phyloP scores from a whole-genome alignment of 2,797 vertebrate genomes.

The Eulemur coronatus region DNA sequence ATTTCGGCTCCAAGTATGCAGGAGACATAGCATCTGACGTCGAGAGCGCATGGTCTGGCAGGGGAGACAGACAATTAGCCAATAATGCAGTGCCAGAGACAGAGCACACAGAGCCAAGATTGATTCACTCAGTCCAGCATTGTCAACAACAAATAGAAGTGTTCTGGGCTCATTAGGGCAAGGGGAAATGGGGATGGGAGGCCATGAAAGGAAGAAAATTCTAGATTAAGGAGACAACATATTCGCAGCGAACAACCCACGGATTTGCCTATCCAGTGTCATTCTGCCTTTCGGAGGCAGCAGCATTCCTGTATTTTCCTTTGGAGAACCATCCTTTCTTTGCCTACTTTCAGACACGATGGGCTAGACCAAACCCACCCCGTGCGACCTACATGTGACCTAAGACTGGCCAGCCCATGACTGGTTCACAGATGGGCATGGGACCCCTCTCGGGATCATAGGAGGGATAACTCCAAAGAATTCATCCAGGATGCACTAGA shows the following conservation, averaged over 20 bases:
- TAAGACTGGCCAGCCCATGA: background rate
- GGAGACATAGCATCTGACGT: background rate
- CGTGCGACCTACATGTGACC: background rate
- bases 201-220: background rate
- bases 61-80: slow-evolving; percentile 8
- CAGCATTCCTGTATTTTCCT: background rate
- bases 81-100: background rate
- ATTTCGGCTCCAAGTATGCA: background rate
- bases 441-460: background rate
- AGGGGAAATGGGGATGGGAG: background rate
- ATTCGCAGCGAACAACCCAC: background rate
- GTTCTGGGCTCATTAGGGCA: background rate
- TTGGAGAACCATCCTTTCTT: background rate
- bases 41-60: background rate
- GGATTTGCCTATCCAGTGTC: background rate
- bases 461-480: background rate
- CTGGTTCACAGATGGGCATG: background rate
- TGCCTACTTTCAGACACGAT: background rate
- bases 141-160: background rate
- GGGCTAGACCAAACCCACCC: background rate
- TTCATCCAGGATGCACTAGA: background rate
- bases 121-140: background rate
- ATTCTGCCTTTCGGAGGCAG: background rate
- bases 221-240: background rate
- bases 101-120: slow-evolving; percentile 5